These are phyloP conservation scores for Polypedilum vanderplanki DNA, from an alignment of 1,140 invertebrate species.

Conservation along the genomic window DNA sequence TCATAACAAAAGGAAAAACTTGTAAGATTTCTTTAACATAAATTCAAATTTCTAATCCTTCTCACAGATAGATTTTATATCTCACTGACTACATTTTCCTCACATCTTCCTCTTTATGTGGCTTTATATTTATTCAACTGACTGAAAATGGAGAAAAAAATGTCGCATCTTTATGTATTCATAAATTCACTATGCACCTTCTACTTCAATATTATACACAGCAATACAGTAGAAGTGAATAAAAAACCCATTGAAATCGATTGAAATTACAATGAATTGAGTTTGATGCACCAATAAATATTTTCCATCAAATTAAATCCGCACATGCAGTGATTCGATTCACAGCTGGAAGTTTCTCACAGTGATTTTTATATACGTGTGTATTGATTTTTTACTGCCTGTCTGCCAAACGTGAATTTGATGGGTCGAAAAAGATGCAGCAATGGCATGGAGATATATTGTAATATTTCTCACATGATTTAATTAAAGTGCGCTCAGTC, in stretches of 20 bases:
- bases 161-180: not conserved
- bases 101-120: too few species aligned
- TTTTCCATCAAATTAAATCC: slow-evolving; percentile 27
- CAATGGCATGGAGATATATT: not conserved
- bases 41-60: too few species aligned
- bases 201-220: too few species aligned
- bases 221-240: not conserved
- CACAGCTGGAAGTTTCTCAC: slow-evolving; percentile 17
- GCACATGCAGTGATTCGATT: slow-evolving; percentile 1
- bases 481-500: not conserved
- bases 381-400: not conserved
- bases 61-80: too few species aligned
- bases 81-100: too few species aligned
- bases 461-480: slow-evolving; percentile 13
- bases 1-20: too few species aligned
- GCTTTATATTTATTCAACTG: too few species aligned
- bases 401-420: not conserved
- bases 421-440: not conserved
- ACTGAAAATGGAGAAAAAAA: not conserved
- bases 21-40: too few species aligned
- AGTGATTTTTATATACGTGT: slow-evolving; percentile 3
- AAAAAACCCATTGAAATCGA: not conserved
- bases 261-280: slow-evolving; percentile 7
- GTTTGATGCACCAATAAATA: slow-evolving; percentile 26
- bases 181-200: too few species aligned